Percentiles rank a stretch among this genome's conserved stretches.
Conservation (phyloP, 2,888 invertebrate species). For the Zeuzera pyrina region DNA sequence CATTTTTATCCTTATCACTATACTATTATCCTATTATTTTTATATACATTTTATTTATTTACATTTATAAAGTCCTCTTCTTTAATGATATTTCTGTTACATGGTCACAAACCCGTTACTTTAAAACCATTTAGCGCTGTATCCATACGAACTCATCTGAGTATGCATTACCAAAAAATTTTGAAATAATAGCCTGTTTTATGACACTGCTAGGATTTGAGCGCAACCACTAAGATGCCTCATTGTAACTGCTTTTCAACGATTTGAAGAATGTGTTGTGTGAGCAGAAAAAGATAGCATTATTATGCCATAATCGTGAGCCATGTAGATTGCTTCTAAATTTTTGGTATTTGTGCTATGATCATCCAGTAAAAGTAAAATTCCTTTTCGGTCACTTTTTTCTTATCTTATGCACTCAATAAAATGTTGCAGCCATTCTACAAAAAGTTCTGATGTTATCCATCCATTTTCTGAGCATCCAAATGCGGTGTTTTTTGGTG, state of each 20-base stretch:
- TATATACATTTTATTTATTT: too few relatives aligned
- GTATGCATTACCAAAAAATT: conserved; percentile 9
- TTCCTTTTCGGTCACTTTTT: conserved; percentile 10
- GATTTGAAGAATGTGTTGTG: conserved; percentile 14
- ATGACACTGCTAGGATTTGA: conserved; percentile 8
- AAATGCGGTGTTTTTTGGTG: conserved; percentile 13
- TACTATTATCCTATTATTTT: too few relatives aligned
- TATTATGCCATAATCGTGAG: conserved; percentile 12
- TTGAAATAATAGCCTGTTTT: conserved; percentile 9
- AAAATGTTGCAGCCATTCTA: conserved; percentile 18
- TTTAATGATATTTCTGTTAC: conserved; percentile 8
- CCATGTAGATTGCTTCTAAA: conserved; percentile 12
- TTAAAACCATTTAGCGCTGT: conserved; percentile 5
- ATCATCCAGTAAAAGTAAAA: conserved; percentile 14
- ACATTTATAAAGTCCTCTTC: conserved; percentile 8
- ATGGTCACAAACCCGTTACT: conserved; percentile 6
- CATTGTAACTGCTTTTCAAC: conserved; percentile 8
- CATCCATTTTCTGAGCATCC: conserved; percentile 17
- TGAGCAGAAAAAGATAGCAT: conserved; percentile 15
- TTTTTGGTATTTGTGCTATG: conserved; percentile 16
- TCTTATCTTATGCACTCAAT: conserved; percentile 11
- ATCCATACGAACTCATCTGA: conserved; percentile 8
- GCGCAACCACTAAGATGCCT: conserved; percentile 8
- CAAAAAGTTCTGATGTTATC: conserved; percentile 16
- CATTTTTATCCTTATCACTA: too few relatives aligned